Evolutionary conservation across 2,113 vertebrate genomes (phyloP), one percentile per base, ranked within the genome.

Genomic region (Tachuris rubrigastra): DNA sequence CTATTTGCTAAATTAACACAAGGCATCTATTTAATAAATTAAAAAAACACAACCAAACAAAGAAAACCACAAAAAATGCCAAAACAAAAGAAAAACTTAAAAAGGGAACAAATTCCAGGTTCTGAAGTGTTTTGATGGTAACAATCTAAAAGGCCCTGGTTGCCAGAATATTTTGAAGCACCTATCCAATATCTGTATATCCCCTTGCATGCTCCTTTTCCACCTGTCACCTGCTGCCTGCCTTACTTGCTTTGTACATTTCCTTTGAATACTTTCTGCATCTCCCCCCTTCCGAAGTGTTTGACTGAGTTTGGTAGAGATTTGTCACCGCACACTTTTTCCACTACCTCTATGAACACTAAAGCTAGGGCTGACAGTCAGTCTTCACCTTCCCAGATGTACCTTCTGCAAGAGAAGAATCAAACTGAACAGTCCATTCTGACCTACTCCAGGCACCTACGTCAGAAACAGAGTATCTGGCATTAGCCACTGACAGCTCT

Each of bases 401-500:
- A 66, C 82, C 82, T 93, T 56, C 71, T 89, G 80, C 62, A 50
- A 23, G 75, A 47, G 81, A 72, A 65, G 95, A 78, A 49, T 93
- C 39, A 46, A 75, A 65, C 42, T 30, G 41, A 35, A 10, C 72
- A 55, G 91, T 73, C 93, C 87, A 55, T 62, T 28, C 89, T 96
- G 96, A 97, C 96, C 96, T 94, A 39, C 96, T 95, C 87, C 93
- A 85, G 98, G 98, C 98, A 98, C 98, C 98, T 94, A 96, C 67
- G 91, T 95, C 92, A 96, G 95, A 60, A 90, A 74, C 5, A 18
- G 96, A 93, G 96, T 95, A 73, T 97, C 98, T 98, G 99, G 98
- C 98, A 99, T 99, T 99, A 97, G 98, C 98, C 97, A 97, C 96
- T 99, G 99, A 99, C 99, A 99, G 99, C 98, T 97, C 91, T 99